Percentiles rank a stretch among this genome's conserved stretches.
Conservation (phyloP, 2,888 invertebrate species). For the Drosophila hamatofila region DNA sequence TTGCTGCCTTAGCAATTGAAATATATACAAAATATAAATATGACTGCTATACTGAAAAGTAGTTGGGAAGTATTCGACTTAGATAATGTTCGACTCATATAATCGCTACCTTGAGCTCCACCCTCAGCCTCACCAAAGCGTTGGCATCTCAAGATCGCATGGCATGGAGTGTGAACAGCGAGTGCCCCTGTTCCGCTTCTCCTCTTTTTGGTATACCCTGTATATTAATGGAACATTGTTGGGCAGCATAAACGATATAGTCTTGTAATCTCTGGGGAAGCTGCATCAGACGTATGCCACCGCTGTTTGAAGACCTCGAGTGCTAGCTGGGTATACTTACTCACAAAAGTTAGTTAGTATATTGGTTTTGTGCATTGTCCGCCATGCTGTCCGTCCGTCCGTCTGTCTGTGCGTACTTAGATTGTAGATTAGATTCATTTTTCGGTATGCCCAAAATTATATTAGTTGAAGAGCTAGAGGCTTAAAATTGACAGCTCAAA, state of each 20-base stretch:
- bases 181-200: slow-evolving; percentile 32
- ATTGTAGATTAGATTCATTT: too few species aligned
- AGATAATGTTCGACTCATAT: background rate
- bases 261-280: too few species aligned
- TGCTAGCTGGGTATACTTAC: background rate
- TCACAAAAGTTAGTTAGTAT: too few species aligned
- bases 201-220: background rate
- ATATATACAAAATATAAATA: background rate
- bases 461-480: too few species aligned
- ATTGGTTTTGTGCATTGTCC: too few species aligned
- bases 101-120: background rate
- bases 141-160: slow-evolving; percentile 65
- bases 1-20: background rate
- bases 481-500: too few species aligned
- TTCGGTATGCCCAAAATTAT: too few species aligned
- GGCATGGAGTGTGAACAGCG: slow-evolving; percentile 71
- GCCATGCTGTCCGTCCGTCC: too few species aligned
- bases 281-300: too few species aligned
- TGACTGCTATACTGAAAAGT: background rate
- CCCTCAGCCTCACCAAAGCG: slow-evolving; percentile 18
- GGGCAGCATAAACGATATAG: background rate
- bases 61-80: too few species aligned
- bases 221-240: background rate
- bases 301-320: background rate
- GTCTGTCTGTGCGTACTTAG: too few species aligned